Conservation (phyloP, 2,797 vertebrate species). For the Ctenopoma kingsleyae region DNA sequence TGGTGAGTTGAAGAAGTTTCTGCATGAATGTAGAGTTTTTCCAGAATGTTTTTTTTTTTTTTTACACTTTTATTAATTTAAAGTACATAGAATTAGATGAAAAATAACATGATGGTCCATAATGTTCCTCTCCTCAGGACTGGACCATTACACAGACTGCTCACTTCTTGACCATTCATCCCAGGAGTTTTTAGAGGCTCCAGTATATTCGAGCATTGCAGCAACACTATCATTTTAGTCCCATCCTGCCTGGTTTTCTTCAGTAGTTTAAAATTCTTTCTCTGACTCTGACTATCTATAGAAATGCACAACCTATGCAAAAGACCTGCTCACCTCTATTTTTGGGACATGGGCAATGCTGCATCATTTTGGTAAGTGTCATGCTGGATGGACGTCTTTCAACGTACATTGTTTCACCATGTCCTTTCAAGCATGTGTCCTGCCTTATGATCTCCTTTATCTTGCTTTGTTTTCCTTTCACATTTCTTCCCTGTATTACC, state of each 20-base stretch:
- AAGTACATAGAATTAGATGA: not conserved
- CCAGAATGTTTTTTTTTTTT: not conserved
- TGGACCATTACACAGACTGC: not conserved
- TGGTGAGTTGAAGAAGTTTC: not conserved
- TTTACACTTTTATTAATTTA: not conserved
- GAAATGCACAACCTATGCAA: conserved; percentile 4
- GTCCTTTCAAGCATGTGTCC: conserved; percentile 9
- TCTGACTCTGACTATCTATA: conserved; percentile 8
- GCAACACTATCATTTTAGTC: not conserved
- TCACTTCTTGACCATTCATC: not conserved
- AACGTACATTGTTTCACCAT: conserved; percentile 10
- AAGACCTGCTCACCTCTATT: not conserved
- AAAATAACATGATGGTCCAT: not conserved
- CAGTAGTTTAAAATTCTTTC: conserved; percentile 15
- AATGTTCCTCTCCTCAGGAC: not conserved
- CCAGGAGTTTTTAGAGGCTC: not conserved
- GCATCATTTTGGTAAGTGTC: not conserved
- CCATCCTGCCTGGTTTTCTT: conserved; percentile 15
- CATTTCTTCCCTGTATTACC: conserved; percentile 17
- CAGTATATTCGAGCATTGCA: not conserved
- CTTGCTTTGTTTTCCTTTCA: conserved; percentile 29
- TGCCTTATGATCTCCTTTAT: not conserved
- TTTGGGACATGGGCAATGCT: not conserved
- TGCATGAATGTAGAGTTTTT: conserved; percentile 7
- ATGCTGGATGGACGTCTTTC: not conserved